Evolutionary conservation across 2,113 vertebrate species (phyloP).

Genomic region (Esox niger): DNA sequence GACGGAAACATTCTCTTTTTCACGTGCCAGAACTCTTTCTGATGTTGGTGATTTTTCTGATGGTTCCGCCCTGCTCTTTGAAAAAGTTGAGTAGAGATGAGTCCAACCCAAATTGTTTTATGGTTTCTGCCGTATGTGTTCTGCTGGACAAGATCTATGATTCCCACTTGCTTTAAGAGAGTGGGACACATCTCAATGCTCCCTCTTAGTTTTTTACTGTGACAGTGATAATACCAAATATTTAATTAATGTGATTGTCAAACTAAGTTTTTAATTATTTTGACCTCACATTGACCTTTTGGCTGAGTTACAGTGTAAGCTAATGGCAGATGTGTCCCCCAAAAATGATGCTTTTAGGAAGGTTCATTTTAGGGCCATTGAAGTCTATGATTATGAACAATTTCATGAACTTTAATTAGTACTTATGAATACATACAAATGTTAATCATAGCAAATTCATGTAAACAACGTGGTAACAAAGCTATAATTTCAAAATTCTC

Average conservation of each 20-base stretch:
- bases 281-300: constrained; percentile 65
- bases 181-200: no score
- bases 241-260: no score
- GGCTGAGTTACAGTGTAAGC: constrained; percentile 51
- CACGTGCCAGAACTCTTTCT: constrained; percentile 69
- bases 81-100: constrained; percentile 65
- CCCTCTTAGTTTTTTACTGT: no score
- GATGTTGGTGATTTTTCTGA: constrained; percentile 48
- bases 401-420: constrained; percentile 70
- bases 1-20: constrained; percentile 55
- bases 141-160: constrained; percentile 48
- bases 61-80: constrained; percentile 61
- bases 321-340: constrained; percentile 21
- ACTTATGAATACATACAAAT: constrained; percentile 53
- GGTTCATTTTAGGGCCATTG: constrained; percentile 61
- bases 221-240: no score
- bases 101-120: constrained; percentile 57
- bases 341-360: constrained; percentile 37
- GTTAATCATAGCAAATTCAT: constrained; percentile 55
- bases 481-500: constrained; percentile 73
- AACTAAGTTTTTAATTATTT: constrained; percentile 50
- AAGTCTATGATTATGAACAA: constrained; percentile 68
- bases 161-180: constrained; percentile 27
- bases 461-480: constrained; percentile 62
- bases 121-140: constrained; percentile 57